Evolutionary conservation across 2,888 invertebrate genomes (phyloP).

Genomic region (Sisyra terminalis): DNA sequence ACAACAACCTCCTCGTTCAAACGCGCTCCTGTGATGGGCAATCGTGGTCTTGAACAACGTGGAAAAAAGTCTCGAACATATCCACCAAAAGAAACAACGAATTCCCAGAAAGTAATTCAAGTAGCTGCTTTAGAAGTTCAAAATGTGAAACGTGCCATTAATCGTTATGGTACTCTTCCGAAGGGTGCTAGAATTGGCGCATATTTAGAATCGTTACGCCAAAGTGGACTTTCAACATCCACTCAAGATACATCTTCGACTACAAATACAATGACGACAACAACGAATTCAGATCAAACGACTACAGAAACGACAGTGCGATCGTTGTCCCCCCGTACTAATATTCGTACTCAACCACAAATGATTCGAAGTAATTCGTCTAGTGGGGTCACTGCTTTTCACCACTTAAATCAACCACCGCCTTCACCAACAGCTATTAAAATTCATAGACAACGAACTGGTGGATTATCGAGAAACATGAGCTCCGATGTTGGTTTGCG

Average conservation of each 20-base stretch:
- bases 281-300: conserved; percentile 19
- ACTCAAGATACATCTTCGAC: conserved; percentile 20
- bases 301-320: conserved; percentile 27
- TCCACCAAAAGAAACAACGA: conserved; percentile 33
- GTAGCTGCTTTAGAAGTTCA: conserved; percentile 90
- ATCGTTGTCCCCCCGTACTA: conserved; percentile 48
- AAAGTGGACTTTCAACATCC: conserved; percentile 42
- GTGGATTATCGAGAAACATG: conserved; percentile 21
- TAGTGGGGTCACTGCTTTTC: conserved; percentile 55
- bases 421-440: conserved; percentile 44
- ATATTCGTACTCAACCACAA: conserved; percentile 50
- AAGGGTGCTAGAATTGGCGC: conserved; percentile 94
- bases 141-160: conserved; percentile 87
- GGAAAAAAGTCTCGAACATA: conserved; percentile 45
- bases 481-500: conserved; percentile 26
- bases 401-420: conserved; percentile 31
- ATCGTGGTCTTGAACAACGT: conserved; percentile 39
- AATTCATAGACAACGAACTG: conserved; percentile 34
- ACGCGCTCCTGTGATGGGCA: conserved; percentile 41
- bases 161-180: conserved; percentile 90
- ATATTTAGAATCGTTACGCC: conserved; percentile 82
- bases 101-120: conserved; percentile 26
- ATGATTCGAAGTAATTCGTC: conserved; percentile 85
- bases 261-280: conserved; percentile 13
- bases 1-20: conserved; percentile 33